Conservation (phyloP, 2,888 invertebrate genomes). For the Capitulum mitella region DNA sequence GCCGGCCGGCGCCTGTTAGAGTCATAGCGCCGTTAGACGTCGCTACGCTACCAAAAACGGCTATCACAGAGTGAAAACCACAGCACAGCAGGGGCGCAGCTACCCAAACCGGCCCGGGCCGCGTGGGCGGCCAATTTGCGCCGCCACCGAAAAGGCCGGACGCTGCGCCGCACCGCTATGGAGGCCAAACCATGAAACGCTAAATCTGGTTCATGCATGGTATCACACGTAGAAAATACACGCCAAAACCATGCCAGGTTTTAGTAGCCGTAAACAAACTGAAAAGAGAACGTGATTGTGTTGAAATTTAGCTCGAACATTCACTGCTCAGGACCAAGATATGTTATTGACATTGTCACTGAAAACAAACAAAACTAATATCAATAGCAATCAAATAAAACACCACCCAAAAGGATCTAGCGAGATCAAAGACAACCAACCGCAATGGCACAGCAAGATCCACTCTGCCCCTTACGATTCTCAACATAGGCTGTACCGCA, state of each 20-base stretch:
- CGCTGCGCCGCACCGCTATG: neutral
- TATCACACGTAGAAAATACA: slow-evolving; percentile 9
- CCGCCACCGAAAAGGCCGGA: neutral
- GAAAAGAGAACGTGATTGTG: neutral
- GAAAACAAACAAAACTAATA: slow-evolving; percentile 19
- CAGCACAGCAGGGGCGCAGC: neutral
- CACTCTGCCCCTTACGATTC: slow-evolving; percentile 6
- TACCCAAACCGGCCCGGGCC: neutral
- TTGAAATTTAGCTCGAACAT: neutral
- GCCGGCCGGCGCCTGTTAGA: too few relatives aligned
- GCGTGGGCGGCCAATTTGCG: neutral
- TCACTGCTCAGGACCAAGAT: slow-evolving; percentile 9
- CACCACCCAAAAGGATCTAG: slow-evolving; percentile 19
- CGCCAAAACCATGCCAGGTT: slow-evolving; percentile 23
- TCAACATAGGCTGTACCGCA: slow-evolving; percentile 14
- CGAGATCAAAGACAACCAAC: neutral
- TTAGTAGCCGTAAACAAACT: slow-evolving; percentile 16
- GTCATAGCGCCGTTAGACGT: too few relatives aligned
- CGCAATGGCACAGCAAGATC: slow-evolving; percentile 3
- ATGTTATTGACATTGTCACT: slow-evolving; percentile 14
- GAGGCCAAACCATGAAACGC: neutral
- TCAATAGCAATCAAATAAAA: slow-evolving; percentile 20
- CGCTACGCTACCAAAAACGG: neutral
- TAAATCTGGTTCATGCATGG: slow-evolving; percentile 13
- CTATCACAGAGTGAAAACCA: slow-evolving; percentile 5